Evolutionary conservation across 2,888 invertebrate species (phyloP).

Genomic region (Cybosia mesomella): DNA sequence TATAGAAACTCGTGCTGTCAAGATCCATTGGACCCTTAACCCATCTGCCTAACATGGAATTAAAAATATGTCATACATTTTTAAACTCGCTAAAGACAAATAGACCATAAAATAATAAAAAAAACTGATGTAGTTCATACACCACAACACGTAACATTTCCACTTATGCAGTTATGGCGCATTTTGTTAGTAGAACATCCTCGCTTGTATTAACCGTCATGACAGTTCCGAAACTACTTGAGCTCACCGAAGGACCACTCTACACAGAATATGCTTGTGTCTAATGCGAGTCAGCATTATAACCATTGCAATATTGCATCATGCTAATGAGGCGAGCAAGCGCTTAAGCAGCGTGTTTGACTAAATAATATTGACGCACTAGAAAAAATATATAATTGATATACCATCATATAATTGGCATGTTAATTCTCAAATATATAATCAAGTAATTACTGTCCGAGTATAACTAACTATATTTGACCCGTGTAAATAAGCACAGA

Average conservation of each 20-base stretch:
- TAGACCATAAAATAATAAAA: background rate
- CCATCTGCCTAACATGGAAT: too few species aligned
- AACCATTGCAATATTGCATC: background rate
- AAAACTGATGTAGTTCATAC: constrained; percentile 18
- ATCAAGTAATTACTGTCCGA: too few species aligned
- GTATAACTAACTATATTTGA: too few species aligned
- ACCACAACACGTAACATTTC: constrained; percentile 42
- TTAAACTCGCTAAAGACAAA: too few species aligned
- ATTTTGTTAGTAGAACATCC: constrained; percentile 55
- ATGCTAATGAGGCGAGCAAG: background rate
- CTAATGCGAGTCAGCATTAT: constrained; percentile 38
- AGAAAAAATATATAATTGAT: background rate
- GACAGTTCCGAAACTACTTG: constrained; percentile 11
- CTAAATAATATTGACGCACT: background rate
- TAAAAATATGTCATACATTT: too few species aligned
- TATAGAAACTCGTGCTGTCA: too few species aligned
- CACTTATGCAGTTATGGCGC: constrained; percentile 61
- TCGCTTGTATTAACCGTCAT: constrained; percentile 54
- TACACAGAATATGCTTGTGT: constrained; percentile 47
- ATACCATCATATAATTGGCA: background rate
- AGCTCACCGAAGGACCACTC: constrained; percentile 20
- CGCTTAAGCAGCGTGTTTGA: constrained; percentile 3
- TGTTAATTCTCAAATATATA: too few species aligned
- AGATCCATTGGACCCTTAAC: too few species aligned
- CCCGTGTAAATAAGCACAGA: background rate